These are phyloP conservation scores for Chrysochloris asiatica DNA, from an alignment of 2,113 vertebrate genomes.

Conservation along the genomic window DNA sequence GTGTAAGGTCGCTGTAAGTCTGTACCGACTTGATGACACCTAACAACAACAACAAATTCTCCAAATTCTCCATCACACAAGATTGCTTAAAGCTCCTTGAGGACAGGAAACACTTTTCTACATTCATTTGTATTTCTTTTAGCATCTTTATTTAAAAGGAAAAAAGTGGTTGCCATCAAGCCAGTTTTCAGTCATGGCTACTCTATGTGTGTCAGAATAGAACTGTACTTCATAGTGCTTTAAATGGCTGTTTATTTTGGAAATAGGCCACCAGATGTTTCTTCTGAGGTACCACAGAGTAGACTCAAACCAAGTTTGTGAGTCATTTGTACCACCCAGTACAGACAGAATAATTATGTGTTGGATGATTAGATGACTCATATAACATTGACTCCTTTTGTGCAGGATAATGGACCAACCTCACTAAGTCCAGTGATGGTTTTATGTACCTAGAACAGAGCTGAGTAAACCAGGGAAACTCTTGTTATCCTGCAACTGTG, in stretches of 20 bases:
- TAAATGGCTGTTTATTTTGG: not conserved
- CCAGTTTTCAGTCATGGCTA: not conserved
- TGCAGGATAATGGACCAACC: not conserved
- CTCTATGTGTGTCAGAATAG: not conserved
- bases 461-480: not conserved
- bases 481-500: too few relatives aligned
- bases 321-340: not conserved
- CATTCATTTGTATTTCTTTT: constrained; percentile 13
- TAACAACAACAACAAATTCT: too few relatives aligned
- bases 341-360: not conserved
- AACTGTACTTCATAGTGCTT: not conserved
- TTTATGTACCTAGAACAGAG: not conserved
- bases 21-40: too few relatives aligned
- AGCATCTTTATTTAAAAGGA: not conserved
- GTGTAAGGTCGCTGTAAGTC: too few relatives aligned
- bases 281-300: not conserved
- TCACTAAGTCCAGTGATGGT: not conserved
- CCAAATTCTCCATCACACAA: not conserved
- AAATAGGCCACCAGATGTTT: not conserved
- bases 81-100: not conserved
- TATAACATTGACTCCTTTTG: not conserved
- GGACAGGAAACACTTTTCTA: not conserved
- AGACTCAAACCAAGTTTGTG: not conserved
- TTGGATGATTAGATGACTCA: not conserved
- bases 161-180: not conserved